These are phyloP conservation scores for Nibea coibor DNA, from an alignment of 2,113 vertebrate species.

Conservation along the genomic window DNA sequence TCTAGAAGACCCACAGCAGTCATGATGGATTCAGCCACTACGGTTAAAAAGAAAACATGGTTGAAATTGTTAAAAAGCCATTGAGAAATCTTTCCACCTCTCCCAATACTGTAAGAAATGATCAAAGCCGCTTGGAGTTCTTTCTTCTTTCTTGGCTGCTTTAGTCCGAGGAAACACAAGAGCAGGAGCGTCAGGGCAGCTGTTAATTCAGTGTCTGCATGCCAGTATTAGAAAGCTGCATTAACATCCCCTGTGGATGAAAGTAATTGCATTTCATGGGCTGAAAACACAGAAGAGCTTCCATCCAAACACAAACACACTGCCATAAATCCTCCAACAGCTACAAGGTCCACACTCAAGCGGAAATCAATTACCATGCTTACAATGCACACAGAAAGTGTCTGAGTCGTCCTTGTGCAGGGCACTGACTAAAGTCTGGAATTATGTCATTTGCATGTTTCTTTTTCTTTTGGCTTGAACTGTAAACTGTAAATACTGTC, in stretches of 20 bases:
- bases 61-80: background rate
- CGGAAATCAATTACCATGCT: slow-evolving; percentile 72
- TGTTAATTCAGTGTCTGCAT: slow-evolving; percentile 48
- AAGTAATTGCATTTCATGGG: slow-evolving; percentile 74
- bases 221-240: slow-evolving; percentile 38
- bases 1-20: slow-evolving; percentile 1
- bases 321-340: slow-evolving; percentile 60
- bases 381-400: slow-evolving; percentile 23
- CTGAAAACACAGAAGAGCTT: slow-evolving; percentile 66
- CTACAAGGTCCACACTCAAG: slow-evolving; percentile 55
- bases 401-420: slow-evolving; percentile 35
- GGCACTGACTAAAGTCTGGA: slow-evolving; percentile 1
- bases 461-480: background rate
- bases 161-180: slow-evolving; percentile 23
- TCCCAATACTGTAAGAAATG: background rate
- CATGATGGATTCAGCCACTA: background rate
- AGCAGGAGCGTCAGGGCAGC: slow-evolving; percentile 13
- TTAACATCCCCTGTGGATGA: slow-evolving; percentile 66
- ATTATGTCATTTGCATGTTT: slow-evolving; percentile 17
- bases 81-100: background rate
- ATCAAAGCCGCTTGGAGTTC: background rate
- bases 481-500: too few relatives aligned
- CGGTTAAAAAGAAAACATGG: background rate
- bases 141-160: background rate
- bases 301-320: slow-evolving; percentile 66